Conservation (phyloP, 2,888 invertebrate species). For the Brachycybe producta region DNA sequence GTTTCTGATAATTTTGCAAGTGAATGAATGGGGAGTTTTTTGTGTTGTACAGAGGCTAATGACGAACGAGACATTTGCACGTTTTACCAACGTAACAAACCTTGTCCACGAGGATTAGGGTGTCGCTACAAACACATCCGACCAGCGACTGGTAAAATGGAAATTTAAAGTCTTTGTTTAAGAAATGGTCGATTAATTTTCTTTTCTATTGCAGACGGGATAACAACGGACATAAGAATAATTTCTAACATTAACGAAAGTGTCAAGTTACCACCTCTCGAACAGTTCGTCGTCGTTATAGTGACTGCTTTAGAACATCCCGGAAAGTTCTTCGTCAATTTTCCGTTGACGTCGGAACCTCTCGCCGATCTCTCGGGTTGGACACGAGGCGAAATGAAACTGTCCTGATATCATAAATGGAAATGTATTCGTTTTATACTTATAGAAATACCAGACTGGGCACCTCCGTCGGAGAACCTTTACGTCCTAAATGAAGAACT, state of each 20-base stretch:
- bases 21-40: too few species aligned
- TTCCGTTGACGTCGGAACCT: slow-evolving; percentile 18
- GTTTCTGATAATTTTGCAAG: too few species aligned
- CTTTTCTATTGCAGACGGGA: slow-evolving; percentile 15
- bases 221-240: slow-evolving; percentile 23
- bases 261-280: slow-evolving; percentile 24
- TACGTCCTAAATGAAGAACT: too few species aligned
- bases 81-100: slow-evolving; percentile 26
- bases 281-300: slow-evolving; percentile 28
- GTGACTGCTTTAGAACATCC: slow-evolving; percentile 29
- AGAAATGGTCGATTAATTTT: slow-evolving; percentile 4
- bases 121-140: slow-evolving; percentile 29
- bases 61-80: slow-evolving; percentile 29
- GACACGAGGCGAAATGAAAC: too few species aligned
- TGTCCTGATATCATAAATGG: too few species aligned
- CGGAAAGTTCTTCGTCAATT: slow-evolving; percentile 29
- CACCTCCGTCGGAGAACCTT: too few species aligned
- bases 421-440: too few species aligned
- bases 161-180: neutral
- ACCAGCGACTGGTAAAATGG: slow-evolving; percentile 9
- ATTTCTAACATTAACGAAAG: slow-evolving; percentile 19
- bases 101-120: slow-evolving; percentile 28
- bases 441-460: too few species aligned
- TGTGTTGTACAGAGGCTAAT: slow-evolving; percentile 29
- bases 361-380: too few species aligned